Base-by-base conservation (phyloP, 1,140 invertebrate genomes). In the Archegozetes longisetosus region DNA sequence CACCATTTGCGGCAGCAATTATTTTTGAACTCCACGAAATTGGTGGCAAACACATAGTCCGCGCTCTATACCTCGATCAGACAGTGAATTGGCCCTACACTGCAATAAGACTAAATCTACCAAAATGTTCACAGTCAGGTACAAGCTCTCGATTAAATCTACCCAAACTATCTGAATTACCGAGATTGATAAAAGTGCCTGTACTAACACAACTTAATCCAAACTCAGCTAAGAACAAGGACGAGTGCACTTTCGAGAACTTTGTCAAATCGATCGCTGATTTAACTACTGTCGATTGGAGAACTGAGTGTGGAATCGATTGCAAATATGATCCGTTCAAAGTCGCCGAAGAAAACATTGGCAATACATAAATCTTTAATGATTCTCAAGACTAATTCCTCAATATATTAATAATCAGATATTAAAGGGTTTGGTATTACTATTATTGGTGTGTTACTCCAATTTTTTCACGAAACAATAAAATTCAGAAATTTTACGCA, bases 1-100 rank as follows among this genome's bases (percentile, higher is more conserved):
- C 53, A 12, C 53, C 53, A 48, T 55, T 55, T 55, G 53, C 53
- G 4, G 53, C 53, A 9, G 25, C 53, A 6, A 6, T 55, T 4
- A 55, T 55, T 12, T 55, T 55, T 55, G 53, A 55, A 28, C 9
- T 55, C 4, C 53, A 28, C 20, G 17, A 46, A 28, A 23, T 22
- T 12, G 32, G 12, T 23, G 27, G 27, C 26, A 26, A 55, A n/a
- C 53, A n/a, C 22, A 28, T 25, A 6, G 32, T 55, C 25, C 20
- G 27, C 4, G 6, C 53, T 12, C 25, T 9, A 9, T 55, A 55
- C 25, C 4, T 55, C 53, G 20, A 22, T 17, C 53, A 55, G 25
- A 55, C 9, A 6, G 25, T 28, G 6, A 48, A 28, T 12, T 20
- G 25, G 53, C 53, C 53, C 6, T 55, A 55, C 53, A 55, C 9